Percentiles rank a stretch among this genome's conserved stretches.
Conservation (phyloP, 2,113 vertebrate species). For the Motacilla alba region DNA sequence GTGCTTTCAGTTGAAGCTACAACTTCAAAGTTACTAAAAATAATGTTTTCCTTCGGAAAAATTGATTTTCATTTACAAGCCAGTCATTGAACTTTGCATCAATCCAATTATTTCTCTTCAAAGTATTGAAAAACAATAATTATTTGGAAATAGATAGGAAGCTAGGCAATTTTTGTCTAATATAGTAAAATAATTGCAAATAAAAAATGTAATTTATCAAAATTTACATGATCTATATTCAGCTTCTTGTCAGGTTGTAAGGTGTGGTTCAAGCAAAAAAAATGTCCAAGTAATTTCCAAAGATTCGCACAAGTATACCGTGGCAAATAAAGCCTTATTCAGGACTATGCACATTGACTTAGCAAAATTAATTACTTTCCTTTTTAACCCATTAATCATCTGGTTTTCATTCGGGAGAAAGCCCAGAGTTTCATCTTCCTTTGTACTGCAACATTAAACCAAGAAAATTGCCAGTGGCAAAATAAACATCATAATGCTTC, state of each 20-base stretch:
- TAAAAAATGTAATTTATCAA: neutral
- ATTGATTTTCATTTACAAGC: neutral
- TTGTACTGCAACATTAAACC: slow-evolving; percentile 15
- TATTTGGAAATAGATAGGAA: neutral
- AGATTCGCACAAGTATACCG: neutral
- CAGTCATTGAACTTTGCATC: neutral
- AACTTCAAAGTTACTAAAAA: neutral
- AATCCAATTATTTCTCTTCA: slow-evolving; percentile 24
- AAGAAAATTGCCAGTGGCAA: slow-evolving; percentile 41
- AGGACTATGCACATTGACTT: neutral
- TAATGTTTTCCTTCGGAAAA: neutral
- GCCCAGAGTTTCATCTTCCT: neutral
- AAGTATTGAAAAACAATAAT: slow-evolving; percentile 2
- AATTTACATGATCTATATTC: neutral
- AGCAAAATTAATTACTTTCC: slow-evolving; percentile 35
- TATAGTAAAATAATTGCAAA: neutral
- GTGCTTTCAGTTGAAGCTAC: neutral
- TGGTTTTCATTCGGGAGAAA: slow-evolving; percentile 26
- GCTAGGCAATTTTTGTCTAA: neutral
- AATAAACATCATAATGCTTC: slow-evolving; percentile 34
- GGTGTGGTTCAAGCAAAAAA: neutral
- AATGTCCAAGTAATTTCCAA: neutral
- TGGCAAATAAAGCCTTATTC: neutral
- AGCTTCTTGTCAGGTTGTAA: neutral
- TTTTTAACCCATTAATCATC: slow-evolving; percentile 44